A percentile compares a stretch with the other conserved stretches of the same genome.
phyloP scores from a whole-genome alignment of 37 sponge, comb jelly and placozoan genomes.

The Diacarnus erythraeanus region DNA sequence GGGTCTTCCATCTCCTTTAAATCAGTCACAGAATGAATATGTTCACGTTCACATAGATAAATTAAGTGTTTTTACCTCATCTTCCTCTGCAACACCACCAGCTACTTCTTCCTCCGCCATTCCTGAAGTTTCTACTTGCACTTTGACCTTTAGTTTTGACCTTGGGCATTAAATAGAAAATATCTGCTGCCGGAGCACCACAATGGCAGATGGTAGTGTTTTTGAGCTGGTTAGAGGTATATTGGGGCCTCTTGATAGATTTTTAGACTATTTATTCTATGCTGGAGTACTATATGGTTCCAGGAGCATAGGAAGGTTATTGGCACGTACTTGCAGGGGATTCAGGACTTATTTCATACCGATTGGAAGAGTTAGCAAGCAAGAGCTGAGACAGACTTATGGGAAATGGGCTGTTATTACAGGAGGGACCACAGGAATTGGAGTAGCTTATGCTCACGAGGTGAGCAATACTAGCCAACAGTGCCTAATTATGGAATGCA shows the following conservation, averaged over 20 bases:
- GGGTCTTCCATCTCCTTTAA: slow-evolving; percentile 77
- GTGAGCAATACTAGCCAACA: slow-evolving; percentile 34
- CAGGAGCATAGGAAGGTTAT: neutral
- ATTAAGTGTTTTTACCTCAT: neutral
- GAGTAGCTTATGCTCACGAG: slow-evolving; percentile 79
- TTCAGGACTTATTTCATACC: slow-evolving; percentile 58
- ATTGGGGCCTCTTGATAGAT: neutral
- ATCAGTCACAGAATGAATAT: neutral
- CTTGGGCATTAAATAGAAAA: neutral
- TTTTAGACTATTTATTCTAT: slow-evolving; percentile 41
- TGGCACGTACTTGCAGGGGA: slow-evolving; percentile 12
- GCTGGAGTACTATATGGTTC: slow-evolving; percentile 46
- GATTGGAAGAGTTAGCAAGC: slow-evolving; percentile 10
- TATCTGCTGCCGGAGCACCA: too few relatives aligned
- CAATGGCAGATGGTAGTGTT: slow-evolving; percentile 54
- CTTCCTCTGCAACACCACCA: slow-evolving; percentile 17
- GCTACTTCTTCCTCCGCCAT: slow-evolving; percentile 56
- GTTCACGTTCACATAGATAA: neutral
- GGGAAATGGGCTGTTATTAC: slow-evolving; percentile 85
- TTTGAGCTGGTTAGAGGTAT: slow-evolving; percentile 39
- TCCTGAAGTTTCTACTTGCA: neutral
- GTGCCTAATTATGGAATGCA: too few relatives aligned
- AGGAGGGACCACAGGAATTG: slow-evolving; percentile 72
- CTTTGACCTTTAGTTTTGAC: neutral
- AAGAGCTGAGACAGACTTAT: slow-evolving; percentile 21